A percentile compares a stretch with the other conserved stretches of the same genome.
Conservation (phyloP, 2,888 invertebrate genomes). For the Cremastobaeus sp. region DNA sequence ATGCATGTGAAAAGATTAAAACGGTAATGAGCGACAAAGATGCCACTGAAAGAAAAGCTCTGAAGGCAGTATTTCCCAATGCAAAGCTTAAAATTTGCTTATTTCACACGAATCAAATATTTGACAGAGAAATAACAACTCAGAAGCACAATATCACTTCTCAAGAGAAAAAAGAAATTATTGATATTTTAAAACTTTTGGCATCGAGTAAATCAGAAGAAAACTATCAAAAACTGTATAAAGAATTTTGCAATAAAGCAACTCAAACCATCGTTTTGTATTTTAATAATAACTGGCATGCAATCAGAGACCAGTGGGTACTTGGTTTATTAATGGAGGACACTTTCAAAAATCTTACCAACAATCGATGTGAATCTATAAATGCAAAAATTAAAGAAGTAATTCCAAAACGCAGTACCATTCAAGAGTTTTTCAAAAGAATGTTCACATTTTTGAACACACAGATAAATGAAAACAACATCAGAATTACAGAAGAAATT, state of each 20-base stretch:
- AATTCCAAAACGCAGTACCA: background rate
- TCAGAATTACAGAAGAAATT: background rate
- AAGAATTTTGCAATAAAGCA: background rate
- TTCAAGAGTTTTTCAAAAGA: background rate
- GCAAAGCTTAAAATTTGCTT: too few relatives aligned
- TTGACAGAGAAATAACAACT: background rate
- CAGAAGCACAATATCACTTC: background rate
- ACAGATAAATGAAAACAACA: background rate
- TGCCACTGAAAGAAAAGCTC: too few relatives aligned
- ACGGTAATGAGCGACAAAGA: background rate
- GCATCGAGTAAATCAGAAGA: background rate
- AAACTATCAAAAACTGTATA: background rate
- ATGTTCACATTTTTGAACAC: background rate
- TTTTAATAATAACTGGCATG: background rate
- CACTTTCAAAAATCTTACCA: background rate
- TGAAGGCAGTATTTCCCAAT: background rate
- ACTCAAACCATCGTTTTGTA: background rate
- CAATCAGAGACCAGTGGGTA: background rate
- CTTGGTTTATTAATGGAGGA: too few relatives aligned
- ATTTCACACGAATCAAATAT: background rate
- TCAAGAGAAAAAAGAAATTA: background rate
- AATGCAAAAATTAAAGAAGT: slow-evolving; percentile 15
- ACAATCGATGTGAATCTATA: slow-evolving; percentile 1
- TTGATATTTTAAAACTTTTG: background rate
- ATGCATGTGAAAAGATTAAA: background rate